These are phyloP conservation scores for Drosophila gaucha DNA, from an alignment of 2,888 invertebrate species.

Conservation along the genomic window DNA sequence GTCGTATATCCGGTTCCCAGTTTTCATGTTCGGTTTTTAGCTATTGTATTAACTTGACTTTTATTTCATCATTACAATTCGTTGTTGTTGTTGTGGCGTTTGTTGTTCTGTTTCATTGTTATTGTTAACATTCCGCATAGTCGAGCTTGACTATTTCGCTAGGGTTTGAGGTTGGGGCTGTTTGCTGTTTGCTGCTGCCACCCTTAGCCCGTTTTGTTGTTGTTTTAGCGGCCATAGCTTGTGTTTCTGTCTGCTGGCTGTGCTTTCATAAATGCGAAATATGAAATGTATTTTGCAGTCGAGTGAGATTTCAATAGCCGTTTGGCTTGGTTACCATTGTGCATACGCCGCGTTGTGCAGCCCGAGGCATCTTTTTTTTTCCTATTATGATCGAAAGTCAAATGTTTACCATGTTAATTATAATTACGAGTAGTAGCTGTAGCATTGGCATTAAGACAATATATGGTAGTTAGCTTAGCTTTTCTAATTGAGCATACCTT, in stretches of 20 bases:
- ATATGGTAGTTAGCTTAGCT: neutral
- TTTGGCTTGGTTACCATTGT: conserved; percentile 20
- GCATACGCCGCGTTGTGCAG: conserved; percentile 41
- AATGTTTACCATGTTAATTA: conserved; percentile 68
- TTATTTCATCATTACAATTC: conserved; percentile 77
- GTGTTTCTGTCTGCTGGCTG: conserved; percentile 7
- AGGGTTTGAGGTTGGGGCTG: neutral
- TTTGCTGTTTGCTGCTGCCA: neutral
- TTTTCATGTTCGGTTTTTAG: conserved; percentile 69
- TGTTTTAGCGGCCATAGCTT: conserved; percentile 26
- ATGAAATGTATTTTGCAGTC: conserved; percentile 40
- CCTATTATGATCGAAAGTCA: conserved; percentile 40
- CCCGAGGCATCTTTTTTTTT: conserved; percentile 26
- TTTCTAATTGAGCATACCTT: neutral
- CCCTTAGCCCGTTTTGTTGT: conserved; percentile 31
- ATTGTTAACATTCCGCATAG: conserved; percentile 72
- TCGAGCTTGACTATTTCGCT: conserved; percentile 44
- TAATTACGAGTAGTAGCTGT: conserved; percentile 38
- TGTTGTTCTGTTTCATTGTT: conserved; percentile 58
- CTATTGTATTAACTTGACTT: conserved; percentile 77
- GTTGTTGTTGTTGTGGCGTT: conserved; percentile 25
- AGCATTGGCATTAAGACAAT: conserved; percentile 20
- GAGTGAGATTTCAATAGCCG: conserved; percentile 46
- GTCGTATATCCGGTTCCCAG: conserved; percentile 65
- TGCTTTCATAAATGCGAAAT: conserved; percentile 30